Base-by-base conservation (phyloP, 1,140 invertebrate genomes). In the Pogonomyrmex californicus region DNA sequence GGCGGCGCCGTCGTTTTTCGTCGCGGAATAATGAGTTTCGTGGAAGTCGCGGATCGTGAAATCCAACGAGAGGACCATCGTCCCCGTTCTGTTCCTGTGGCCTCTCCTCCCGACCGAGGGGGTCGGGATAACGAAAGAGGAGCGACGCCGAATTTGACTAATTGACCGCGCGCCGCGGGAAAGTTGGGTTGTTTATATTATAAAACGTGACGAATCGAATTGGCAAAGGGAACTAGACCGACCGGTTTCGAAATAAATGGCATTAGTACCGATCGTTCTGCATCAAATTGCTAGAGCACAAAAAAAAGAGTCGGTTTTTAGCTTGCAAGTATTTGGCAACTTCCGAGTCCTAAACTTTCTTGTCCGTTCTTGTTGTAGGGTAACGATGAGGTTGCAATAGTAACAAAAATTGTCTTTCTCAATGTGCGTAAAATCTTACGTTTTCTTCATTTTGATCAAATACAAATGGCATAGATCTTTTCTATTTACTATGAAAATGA, bases 201-300 rank as follows among this genome's bases (percentile, higher is more conserved):
- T 7, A 23, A 79, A 54, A 66, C 4, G 12, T 23, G 23, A 33
- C n/a, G 10, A 9, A 38, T 73, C 41, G 17, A 47, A 60, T 58
- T 23, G 38, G 4, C 54, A 17, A 54, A n/a, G 10, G 30, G 6
- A 75, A 83, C 7, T 2, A 30, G 33, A 82, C 4, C 17, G 12
- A 60, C n/a, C 7, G n/a, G 30, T 83, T 83, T 44, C 7, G 6
- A 47, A 62, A 75, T 38, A 10, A 62, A 44, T 47, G 14, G 23
- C 9, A 23, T 14, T 17, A 12, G 56, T 68, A 1, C 10, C 54
- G 12, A 12, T 36, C 14, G 0, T n/a, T 66, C 1, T 3, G 12
- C 4, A 10, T 1, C 5, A 10, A 73, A 73, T 23, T 71, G 30
- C 10, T 82, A 73, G 6, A 6, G 71, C 6, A 12, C 12, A 12